Conservation (phyloP, 1,140 invertebrate species). For the Ooceraea biroi region DNA sequence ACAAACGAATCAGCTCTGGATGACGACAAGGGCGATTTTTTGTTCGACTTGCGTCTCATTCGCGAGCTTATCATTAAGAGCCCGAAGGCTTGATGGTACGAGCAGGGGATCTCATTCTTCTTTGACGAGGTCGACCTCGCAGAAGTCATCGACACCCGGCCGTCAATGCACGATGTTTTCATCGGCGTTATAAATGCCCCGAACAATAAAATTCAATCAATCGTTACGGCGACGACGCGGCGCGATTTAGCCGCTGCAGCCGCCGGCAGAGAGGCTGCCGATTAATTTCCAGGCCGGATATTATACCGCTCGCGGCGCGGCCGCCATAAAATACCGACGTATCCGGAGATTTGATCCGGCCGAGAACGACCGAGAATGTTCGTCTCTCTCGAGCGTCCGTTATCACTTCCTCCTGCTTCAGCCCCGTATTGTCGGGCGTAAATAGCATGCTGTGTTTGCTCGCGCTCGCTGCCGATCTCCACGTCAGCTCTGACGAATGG, state of each 20-base stretch:
- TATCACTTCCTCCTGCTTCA: slow-evolving; percentile 33
- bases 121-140: slow-evolving; percentile 3
- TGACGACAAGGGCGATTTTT: neutral
- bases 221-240: slow-evolving; percentile 26
- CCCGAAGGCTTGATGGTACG: neutral
- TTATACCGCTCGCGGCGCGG: slow-evolving; percentile 37
- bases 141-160: slow-evolving; percentile 33
- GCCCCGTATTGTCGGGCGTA: slow-evolving; percentile 1
- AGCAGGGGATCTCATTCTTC: too few species aligned
- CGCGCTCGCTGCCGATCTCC: neutral
- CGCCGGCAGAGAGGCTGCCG: neutral
- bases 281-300: slow-evolving; percentile 54
- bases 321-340: slow-evolving; percentile 42
- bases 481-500: neutral
- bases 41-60: neutral
- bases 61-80: neutral
- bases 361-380: slow-evolving; percentile 41
- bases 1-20: neutral
- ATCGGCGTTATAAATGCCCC: neutral
- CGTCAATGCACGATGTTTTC: slow-evolving; percentile 19
- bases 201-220: slow-evolving; percentile 53
- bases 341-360: slow-evolving; percentile 46
- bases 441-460: slow-evolving; percentile 26
- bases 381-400: neutral
- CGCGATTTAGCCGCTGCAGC: slow-evolving; percentile 8